These are phyloP conservation scores for Tipula confusa DNA, from an alignment of 2,888 invertebrate species.

Conservation along the genomic window DNA sequence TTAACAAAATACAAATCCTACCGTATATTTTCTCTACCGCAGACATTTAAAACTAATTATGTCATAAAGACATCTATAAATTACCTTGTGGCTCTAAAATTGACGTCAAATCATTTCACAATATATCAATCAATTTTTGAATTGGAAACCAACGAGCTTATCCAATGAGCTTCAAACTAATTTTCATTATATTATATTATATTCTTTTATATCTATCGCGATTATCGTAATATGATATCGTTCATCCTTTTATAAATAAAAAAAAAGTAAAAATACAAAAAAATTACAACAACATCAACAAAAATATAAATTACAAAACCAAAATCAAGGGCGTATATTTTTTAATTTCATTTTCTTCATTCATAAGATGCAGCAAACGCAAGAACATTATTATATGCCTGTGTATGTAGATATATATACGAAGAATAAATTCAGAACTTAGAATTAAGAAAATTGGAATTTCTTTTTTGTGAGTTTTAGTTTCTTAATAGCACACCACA, in stretches of 20 bases:
- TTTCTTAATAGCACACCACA: background rate
- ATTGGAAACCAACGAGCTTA: slow-evolving; percentile 3
- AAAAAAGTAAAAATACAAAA: background rate
- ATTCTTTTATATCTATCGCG: background rate
- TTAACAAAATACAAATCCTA: too few relatives aligned
- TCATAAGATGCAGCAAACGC: background rate
- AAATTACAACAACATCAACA: background rate
- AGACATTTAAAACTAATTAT: background rate
- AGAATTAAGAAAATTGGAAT: slow-evolving; percentile 1
- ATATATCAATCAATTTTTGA: slow-evolving; percentile 17
- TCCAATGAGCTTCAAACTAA: slow-evolving; percentile 12
- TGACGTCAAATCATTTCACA: background rate
- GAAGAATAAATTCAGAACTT: background rate
- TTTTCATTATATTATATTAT: background rate
- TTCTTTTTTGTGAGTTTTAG: background rate
- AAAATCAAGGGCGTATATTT: slow-evolving; percentile 1
- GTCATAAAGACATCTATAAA: background rate
- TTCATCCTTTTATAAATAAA: background rate
- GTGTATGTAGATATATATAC: too few relatives aligned
- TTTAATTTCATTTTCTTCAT: background rate
- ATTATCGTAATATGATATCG: slow-evolving; percentile 12
- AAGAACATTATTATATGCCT: background rate
- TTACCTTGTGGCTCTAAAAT: background rate
- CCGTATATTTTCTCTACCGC: background rate
- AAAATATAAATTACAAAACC: background rate